These are phyloP conservation scores for Bombus pyrosoma DNA, from an alignment of 1,140 invertebrate genomes.

Conservation along the genomic window DNA sequence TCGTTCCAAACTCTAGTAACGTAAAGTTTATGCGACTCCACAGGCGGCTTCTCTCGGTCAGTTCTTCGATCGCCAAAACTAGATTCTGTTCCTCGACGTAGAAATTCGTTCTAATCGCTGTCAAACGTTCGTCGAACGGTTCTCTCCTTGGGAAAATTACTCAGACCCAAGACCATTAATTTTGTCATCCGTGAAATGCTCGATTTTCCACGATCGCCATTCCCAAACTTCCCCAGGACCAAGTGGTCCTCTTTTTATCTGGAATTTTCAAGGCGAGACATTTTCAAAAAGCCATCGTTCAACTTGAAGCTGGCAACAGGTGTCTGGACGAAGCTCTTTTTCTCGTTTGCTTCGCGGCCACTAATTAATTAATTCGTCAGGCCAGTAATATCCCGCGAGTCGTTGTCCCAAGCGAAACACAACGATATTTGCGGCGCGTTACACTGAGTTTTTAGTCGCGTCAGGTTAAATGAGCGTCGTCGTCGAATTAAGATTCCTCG, in stretches of 20 bases:
- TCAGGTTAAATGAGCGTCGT: background rate
- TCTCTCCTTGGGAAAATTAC: background rate
- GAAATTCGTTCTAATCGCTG: background rate
- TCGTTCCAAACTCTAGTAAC: background rate
- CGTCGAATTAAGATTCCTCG: slow-evolving; percentile 58
- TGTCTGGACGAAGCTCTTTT: background rate
- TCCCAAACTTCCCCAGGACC: no score
- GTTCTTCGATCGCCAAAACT: background rate
- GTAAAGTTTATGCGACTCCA: background rate
- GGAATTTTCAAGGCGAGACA: no score
- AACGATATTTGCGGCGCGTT: slow-evolving; percentile 47
- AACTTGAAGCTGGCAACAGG: slow-evolving; percentile 31
- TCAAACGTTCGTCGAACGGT: background rate
- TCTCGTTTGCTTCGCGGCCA: background rate
- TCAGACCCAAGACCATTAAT: no score
- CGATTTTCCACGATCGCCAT: background rate
- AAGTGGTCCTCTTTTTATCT: no score
- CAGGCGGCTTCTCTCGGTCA: no score
- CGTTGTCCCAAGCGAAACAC: background rate
- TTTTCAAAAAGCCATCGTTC: slow-evolving; percentile 8
- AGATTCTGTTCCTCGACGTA: no score
- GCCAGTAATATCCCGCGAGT: no score
- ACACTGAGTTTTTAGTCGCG: background rate
- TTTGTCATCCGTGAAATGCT: background rate
- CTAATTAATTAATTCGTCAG: slow-evolving; percentile 44